Conservation (phyloP, 2,888 invertebrate genomes). For the Cantharis rufa region DNA sequence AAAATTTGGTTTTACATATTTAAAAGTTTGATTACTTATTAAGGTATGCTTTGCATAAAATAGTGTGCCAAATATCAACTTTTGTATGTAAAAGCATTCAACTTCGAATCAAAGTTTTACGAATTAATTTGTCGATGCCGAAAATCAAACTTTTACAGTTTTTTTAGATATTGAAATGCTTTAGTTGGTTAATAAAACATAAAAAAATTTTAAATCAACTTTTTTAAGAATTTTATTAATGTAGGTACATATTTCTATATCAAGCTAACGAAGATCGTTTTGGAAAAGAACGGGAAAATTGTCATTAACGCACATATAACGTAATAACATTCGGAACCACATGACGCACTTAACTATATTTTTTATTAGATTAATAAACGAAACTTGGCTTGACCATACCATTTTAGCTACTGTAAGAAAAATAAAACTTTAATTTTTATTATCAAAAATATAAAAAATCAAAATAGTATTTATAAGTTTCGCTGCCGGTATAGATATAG, state of each 20-base stretch:
- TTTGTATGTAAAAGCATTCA: not conserved
- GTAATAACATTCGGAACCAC: constrained; percentile 1
- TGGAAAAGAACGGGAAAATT: not conserved
- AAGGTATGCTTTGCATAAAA: not conserved
- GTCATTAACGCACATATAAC: not conserved
- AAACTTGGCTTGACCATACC: not conserved
- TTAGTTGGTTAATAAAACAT: not conserved
- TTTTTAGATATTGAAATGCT: not conserved
- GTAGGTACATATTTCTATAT: no score
- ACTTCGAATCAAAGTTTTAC: no score
- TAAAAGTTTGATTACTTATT: constrained; percentile 1
- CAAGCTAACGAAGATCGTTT: not conserved
- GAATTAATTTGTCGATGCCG: no score
- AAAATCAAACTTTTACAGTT: no score
- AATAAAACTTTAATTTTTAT: not conserved
- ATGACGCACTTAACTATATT: not conserved
- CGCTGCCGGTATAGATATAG: not conserved
- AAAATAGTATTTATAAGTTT: not conserved
- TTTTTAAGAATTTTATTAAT: no score
- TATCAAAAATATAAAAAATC: not conserved
- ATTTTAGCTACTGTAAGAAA: not conserved
- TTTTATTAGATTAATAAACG: not conserved
- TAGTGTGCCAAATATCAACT: not conserved
- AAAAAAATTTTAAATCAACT: not conserved
- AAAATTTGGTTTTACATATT: not conserved